Evolutionary conservation across 2,797 vertebrate genomes (phyloP).

Genomic region (Avahi laniger): DNA sequence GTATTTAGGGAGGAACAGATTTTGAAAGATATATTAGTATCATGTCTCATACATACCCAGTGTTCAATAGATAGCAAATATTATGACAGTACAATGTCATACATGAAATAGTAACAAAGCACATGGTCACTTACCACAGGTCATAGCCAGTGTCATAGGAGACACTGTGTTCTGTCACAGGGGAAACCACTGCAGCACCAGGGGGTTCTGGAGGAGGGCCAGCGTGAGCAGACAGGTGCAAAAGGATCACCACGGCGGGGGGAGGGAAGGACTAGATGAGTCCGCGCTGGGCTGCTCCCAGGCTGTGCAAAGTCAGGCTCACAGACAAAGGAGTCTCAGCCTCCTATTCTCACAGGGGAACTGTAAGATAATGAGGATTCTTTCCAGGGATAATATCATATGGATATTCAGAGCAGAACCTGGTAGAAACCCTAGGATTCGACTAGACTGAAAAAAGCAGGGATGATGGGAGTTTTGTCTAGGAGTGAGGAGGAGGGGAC

Average conservation of each 20-base stretch:
- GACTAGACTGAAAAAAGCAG: not conserved
- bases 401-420: not conserved
- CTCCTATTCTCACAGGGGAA: not conserved
- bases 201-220: not conserved
- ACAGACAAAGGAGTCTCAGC: accelerated
- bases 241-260: accelerated
- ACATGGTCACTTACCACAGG: not conserved
- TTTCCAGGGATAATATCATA: not conserved
- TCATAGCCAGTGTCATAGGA: not conserved
- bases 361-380: not conserved
- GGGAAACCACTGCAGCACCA: accelerated
- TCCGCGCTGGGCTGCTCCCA: not conserved
- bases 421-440: not conserved
- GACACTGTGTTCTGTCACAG: not conserved
- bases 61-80: not conserved
- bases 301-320: not conserved
- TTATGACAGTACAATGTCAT: not conserved
- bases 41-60: not conserved
- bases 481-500: not conserved
- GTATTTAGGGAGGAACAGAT: not conserved
- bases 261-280: accelerated
- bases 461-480: accelerated
- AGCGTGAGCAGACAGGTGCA: accelerated
- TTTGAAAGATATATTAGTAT: not conserved
- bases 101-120: not conserved